Evolutionary conservation across 2,797 vertebrate species (phyloP).

Genomic region (Oreochromis grahami): DNA sequence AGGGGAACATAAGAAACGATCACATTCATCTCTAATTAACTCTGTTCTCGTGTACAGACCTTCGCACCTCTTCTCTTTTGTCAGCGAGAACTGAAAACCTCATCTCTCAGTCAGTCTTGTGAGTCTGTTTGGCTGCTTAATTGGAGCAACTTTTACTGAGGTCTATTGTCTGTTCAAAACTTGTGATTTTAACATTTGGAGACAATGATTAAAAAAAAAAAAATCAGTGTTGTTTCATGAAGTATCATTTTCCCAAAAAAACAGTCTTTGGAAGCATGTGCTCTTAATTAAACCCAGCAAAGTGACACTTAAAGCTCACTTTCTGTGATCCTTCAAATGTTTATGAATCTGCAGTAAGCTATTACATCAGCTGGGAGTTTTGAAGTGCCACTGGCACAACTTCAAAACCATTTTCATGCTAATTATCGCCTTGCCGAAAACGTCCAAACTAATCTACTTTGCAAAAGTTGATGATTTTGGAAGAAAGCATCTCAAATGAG

Average conservation of each 20-base stretch:
- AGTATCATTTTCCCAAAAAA: not conserved
- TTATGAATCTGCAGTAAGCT: not conserved
- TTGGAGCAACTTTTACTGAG: conserved; percentile 5
- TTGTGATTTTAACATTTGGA: not conserved
- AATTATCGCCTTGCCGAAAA: not conserved
- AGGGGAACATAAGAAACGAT: not conserved
- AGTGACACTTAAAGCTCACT: not conserved
- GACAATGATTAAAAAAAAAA: accelerated
- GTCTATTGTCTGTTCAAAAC: not conserved
- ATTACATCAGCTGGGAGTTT: not conserved
- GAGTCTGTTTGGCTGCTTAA: conserved; percentile 27
- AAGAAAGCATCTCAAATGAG: not conserved
- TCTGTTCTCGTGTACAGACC: not conserved
- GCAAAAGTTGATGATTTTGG: not conserved
- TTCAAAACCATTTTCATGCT: not conserved
- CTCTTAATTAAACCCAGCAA: not conserved
- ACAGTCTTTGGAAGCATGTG: not conserved
- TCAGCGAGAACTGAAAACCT: not conserved
- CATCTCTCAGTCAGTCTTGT: not conserved
- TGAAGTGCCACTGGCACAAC: not conserved
- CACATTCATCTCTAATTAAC: conserved; percentile 24
- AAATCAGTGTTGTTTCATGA: not conserved
- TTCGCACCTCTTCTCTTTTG: not conserved
- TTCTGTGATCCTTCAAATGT: not conserved
- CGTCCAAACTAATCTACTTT: not conserved